Evolutionary conservation across 1,140 invertebrate genomes (phyloP), one percentile per base, ranked within the genome.

Genomic region (Zaprionus ghesquierei): DNA sequence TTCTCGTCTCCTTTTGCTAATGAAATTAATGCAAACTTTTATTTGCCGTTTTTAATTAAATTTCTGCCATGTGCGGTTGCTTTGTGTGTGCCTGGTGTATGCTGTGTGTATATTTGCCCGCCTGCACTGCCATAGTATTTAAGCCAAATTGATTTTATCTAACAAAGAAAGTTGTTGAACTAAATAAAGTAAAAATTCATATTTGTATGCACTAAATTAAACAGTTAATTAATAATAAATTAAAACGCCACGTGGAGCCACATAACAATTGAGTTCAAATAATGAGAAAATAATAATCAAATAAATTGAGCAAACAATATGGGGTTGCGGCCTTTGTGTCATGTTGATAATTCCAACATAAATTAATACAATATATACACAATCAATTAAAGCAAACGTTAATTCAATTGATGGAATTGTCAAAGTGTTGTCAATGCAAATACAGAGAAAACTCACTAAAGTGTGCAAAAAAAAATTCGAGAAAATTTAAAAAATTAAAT

Each of bases 1-100:
- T 25, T 38, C 15, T 49, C 29, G n/a, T 31, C 75, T 62, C 66
- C 55, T 44, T 69, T 64, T 54, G 76, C 65, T 87, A 86, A 86
- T 81, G 68, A 87, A 87, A 87, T 89, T 89, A 87, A 82, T 77
- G 82, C 79, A 82, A 82, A 79, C 71, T 87, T 89, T 89, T 87
- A 82, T 82, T 70, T 82, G 76, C 72, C 54, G 79, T 89, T 71
- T 86, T 69, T 87, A 87, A 87, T 87, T 87, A 86, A 89, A 87
- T 87, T 89, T 63, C 35, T 69, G 20, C 44, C 75, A 51, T 64
- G 58, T 66, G 35, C 27, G 15, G 29, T 50, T 44, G 56, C 44
- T 53, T 27, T 53, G 58, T 61, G 35, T 50, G 35, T 25, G 59
- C 59, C 20, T 38, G 55, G 31, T 46, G 61, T 44, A 44, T 51